Conservation (phyloP, 2,888 invertebrate genomes). For the Orthosia incerta region DNA sequence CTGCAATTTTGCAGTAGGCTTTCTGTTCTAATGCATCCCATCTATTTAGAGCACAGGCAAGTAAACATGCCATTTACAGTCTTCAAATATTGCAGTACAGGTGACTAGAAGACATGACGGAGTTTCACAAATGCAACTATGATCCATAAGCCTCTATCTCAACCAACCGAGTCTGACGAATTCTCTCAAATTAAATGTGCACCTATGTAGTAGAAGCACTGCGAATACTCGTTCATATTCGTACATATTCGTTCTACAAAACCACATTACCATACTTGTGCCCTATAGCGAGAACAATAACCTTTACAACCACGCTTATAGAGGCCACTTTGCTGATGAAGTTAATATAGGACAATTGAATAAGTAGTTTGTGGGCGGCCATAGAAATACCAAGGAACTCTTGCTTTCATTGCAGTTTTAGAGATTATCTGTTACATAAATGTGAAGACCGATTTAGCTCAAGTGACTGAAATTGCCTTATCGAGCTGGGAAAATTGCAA, state of each 20-base stretch:
- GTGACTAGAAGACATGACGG: neutral
- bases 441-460: constrained; percentile 18
- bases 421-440: constrained; percentile 27
- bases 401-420: constrained; percentile 66
- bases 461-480: constrained; percentile 11
- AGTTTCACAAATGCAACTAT: neutral
- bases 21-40: no score
- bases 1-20: no score
- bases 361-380: constrained; percentile 74
- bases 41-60: no score
- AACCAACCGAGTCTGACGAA: neutral
- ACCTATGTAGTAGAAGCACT: neutral
- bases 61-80: neutral
- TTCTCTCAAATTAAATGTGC: neutral
- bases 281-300: constrained; percentile 40
- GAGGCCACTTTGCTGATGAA: constrained; percentile 57
- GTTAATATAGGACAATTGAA: constrained; percentile 77
- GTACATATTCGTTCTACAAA: constrained; percentile 5
- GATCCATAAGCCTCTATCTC: neutral
- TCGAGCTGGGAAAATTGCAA: neutral
- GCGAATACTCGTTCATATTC: no score
- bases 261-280: constrained; percentile 31
- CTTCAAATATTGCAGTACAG: neutral
- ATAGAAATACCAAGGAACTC: constrained; percentile 72
- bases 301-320: constrained; percentile 46